These are phyloP conservation scores for Drosophila littoralis DNA, from an alignment of 1,140 invertebrate genomes.

Conservation along the genomic window DNA sequence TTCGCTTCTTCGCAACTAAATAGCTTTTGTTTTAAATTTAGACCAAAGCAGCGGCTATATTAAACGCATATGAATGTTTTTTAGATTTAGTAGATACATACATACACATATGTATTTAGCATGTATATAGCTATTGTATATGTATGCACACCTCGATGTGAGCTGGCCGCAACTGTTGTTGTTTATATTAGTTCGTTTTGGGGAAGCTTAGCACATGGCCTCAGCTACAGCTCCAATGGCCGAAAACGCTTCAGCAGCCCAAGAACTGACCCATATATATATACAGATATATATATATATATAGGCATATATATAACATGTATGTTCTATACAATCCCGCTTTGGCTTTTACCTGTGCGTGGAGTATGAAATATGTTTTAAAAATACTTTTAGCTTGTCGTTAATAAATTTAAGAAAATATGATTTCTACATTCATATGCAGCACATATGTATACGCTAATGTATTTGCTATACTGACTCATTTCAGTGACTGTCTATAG, in stretches of 20 bases:
- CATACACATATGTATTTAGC: slow-evolving; percentile 26
- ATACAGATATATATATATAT: slow-evolving; percentile 6
- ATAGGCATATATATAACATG: background rate
- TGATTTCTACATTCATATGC: slow-evolving; percentile 49
- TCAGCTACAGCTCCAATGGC: slow-evolving; percentile 7
- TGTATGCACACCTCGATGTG: slow-evolving; percentile 2
- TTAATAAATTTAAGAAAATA: slow-evolving; percentile 69
- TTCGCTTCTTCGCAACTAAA: slow-evolving; percentile 83
- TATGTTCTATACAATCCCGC: background rate
- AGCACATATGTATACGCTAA: background rate
- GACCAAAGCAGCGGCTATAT: slow-evolving; percentile 75
- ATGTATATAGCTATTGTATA: slow-evolving; percentile 26
- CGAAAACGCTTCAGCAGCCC: slow-evolving; percentile 1
- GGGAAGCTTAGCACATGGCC: slow-evolving; percentile 32
- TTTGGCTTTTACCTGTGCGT: slow-evolving; percentile 31
- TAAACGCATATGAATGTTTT: slow-evolving; percentile 83
- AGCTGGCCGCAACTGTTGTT: slow-evolving; percentile 12
- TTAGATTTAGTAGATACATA: slow-evolving; percentile 70
- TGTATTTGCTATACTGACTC: slow-evolving; percentile 44
- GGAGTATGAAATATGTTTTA: slow-evolving; percentile 73
- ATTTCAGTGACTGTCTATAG: slow-evolving; percentile 43
- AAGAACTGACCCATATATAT: slow-evolving; percentile 34
- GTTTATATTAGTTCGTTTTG: slow-evolving; percentile 18
- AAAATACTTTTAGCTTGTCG: slow-evolving; percentile 71
- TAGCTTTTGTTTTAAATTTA: slow-evolving; percentile 84